Evolutionary conservation across 2,797 vertebrate genomes (phyloP), one percentile per base, ranked within the genome.

Genomic region (Morus bassanus): DNA sequence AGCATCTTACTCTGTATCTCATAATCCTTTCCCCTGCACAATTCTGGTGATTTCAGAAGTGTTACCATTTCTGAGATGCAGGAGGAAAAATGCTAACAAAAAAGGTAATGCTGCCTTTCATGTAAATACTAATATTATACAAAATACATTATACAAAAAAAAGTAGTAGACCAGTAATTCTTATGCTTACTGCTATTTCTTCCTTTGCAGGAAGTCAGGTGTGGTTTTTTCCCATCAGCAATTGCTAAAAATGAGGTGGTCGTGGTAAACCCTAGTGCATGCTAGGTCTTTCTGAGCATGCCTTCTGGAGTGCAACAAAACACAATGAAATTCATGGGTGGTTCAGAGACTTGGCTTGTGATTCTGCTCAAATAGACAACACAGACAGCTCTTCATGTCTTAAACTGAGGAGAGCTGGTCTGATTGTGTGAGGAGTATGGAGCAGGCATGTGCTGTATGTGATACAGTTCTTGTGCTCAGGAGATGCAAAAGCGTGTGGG

Each of bases 241-340:
- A 7, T 17, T n/a, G 9, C 15, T 45, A 27, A 80, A 83, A 85
- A 48, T 37, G 3, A 56, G 22, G 13, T 53, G n/a, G 15, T 65
- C 3, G 2, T 14, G 18, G 37, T 28, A 77, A 77, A 59, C 2
- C 5, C 4, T n/a, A 18, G 8, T 39, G 5, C 41, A 31, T 4
- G 2, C 2, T 65, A 39, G 7, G 6, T 45, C 0, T 0, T 33
- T 79, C n/a, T 28, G 17, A 56, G 3, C 11, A 39, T 8, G 1
- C 12, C 17, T 88, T 65, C n/a, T 75, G 48, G 48, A 60, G 35
- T 28, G 13, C n/a, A 63, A 16, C 21, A 86, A 48, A 92, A 50
- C 6, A 25, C 25, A 35, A 15, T 5, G 12, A 92, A 87, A 91
- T 39, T 89, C 25, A 13, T 18, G 53, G 31, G 4, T 80, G 19